Evolutionary conservation across 2,888 invertebrate species (phyloP).

Genomic region (Epinotia brunnichana): DNA sequence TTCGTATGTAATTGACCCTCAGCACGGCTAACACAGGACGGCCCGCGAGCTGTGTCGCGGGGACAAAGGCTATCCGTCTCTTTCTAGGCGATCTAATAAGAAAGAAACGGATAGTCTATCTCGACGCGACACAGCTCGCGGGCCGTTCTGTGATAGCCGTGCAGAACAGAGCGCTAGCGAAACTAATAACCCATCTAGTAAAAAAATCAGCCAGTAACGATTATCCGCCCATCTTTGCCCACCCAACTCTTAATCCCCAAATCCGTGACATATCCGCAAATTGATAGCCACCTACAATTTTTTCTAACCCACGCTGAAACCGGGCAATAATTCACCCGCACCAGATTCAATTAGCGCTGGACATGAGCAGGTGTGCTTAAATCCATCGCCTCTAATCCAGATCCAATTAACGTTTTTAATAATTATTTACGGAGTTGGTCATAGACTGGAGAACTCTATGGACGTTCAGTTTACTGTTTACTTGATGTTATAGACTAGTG

Average conservation of each 20-base stretch:
- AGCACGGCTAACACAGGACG: too few species aligned
- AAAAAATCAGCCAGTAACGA: background rate
- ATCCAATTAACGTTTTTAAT: conserved; percentile 51
- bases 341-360: conserved; percentile 39
- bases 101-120: too few species aligned
- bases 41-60: too few species aligned
- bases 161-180: too few species aligned
- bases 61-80: too few species aligned
- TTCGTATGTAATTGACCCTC: too few species aligned
- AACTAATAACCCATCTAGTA: background rate
- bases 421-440: conserved; percentile 42
- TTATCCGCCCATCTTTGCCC: background rate
- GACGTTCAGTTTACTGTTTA: background rate
- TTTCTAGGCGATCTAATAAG: too few species aligned
- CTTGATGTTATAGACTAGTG: too few species aligned
- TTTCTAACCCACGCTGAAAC: conserved; percentile 18
- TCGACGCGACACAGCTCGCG: too few species aligned
- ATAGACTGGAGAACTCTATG: conserved; percentile 7
- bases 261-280: background rate
- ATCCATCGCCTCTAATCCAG: conserved; percentile 47
- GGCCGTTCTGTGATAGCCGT: too few species aligned
- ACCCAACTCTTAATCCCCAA: background rate
- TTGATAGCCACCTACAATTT: conserved; percentile 5
- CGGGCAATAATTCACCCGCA: conserved; percentile 34
- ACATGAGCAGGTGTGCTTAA: conserved; percentile 46